Evolutionary conservation across 2,888 invertebrate genomes (phyloP).

Genomic region (Cordilura impudica): DNA sequence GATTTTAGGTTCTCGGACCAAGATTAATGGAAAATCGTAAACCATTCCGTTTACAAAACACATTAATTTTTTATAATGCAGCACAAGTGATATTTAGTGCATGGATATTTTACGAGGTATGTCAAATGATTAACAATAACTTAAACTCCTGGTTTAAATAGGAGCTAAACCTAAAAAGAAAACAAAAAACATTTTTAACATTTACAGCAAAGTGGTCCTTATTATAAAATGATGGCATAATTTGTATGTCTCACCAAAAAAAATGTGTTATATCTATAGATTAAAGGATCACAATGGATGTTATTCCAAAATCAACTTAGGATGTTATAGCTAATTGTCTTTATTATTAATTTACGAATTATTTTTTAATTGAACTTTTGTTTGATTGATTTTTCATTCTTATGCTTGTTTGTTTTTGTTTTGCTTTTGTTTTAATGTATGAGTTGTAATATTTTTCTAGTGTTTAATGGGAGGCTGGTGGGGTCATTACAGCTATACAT

Average conservation of each 20-base stretch:
- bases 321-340: no score
- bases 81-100: constrained; percentile 93
- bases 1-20: constrained; percentile 86
- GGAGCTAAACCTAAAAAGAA: background rate
- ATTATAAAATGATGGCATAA: background rate
- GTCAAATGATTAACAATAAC: constrained; percentile 66
- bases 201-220: constrained; percentile 31
- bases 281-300: no score
- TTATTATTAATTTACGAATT: no score
- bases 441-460: constrained; percentile 79
- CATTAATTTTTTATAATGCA: constrained; percentile 90
- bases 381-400: no score
- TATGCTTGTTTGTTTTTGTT: constrained; percentile 24
- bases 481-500: constrained; percentile 91
- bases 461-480: constrained; percentile 94
- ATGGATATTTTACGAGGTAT: constrained; percentile 95
- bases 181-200: background rate
- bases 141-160: background rate
- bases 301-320: no score
- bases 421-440: constrained; percentile 58
- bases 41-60: constrained; percentile 88
- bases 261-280: no score
- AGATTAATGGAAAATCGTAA: constrained; percentile 94
- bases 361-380: background rate
- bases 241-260: background rate